These are phyloP conservation scores for Macquaria australasica DNA, from an alignment of 2,113 vertebrate species.

Conservation along the genomic window DNA sequence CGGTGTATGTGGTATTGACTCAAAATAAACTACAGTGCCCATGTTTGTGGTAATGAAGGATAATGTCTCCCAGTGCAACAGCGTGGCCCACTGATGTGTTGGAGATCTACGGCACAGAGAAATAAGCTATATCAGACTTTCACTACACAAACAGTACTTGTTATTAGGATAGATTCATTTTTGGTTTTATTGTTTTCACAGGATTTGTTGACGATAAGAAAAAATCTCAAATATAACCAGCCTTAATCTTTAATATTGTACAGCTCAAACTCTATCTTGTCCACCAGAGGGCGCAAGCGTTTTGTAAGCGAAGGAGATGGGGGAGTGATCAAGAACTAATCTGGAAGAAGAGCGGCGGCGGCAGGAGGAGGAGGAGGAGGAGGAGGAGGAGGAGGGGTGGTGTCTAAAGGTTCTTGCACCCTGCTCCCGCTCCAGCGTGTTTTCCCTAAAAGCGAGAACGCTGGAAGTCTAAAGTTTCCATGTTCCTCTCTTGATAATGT, in stretches of 20 bases:
- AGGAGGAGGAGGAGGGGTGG: neutral
- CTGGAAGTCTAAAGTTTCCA: slow-evolving; percentile 47
- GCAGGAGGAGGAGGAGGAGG: neutral
- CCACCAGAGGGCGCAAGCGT: slow-evolving; percentile 89
- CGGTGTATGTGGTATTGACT: neutral
- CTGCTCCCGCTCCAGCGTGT: slow-evolving; percentile 43
- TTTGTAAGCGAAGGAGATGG: slow-evolving; percentile 92
- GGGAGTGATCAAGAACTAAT: slow-evolving; percentile 86
- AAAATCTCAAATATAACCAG: neutral
- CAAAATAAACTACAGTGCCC: neutral
- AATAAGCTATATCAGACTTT: neutral
- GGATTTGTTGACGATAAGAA: neutral
- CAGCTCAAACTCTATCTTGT: neutral
- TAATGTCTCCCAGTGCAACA: neutral
- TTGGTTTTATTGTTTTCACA: neutral
- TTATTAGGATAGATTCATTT: neutral
- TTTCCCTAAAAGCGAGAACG: slow-evolving; percentile 33
- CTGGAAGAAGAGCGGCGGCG: slow-evolving; percentile 10
- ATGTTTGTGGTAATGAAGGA: neutral
- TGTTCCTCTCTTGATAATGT: slow-evolving; percentile 53
- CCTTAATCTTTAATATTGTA: neutral
- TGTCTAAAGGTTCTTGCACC: slow-evolving; percentile 40
- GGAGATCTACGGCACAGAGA: neutral
- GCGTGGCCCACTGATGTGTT: neutral
- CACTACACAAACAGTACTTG: neutral